phyloP scores from a whole-genome alignment of 23 tunicate genomes.

The Styela plicata region DNA sequence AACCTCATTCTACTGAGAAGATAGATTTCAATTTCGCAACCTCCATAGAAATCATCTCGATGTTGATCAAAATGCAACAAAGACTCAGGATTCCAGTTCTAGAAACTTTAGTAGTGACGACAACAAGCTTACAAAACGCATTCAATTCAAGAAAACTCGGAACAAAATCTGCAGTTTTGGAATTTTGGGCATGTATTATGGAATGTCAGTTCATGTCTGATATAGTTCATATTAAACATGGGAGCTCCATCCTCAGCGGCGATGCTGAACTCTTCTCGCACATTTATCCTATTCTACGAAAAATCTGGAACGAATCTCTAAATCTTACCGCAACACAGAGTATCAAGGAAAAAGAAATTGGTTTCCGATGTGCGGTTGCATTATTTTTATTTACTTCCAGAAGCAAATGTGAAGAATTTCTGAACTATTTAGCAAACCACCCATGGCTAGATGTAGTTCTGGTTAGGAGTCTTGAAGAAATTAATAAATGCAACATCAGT shows the following conservation, averaged over 20 bases:
- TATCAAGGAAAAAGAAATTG: background rate
- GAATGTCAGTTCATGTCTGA: background rate
- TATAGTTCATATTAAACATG: background rate
- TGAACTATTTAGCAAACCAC: background rate
- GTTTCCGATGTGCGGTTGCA: conserved; percentile 2
- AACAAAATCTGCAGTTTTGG: background rate
- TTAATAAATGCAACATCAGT: background rate
- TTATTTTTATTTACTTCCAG: background rate
- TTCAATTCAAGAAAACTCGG: background rate
- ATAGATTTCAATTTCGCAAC: background rate
- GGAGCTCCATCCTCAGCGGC: background rate
- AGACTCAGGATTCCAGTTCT: background rate
- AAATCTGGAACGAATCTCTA: background rate
- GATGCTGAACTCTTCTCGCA: background rate
- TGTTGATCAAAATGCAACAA: background rate
- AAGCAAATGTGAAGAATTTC: background rate
- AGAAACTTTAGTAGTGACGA: background rate
- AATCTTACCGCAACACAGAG: background rate
- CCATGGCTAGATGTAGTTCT: background rate
- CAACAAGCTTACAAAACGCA: background rate
- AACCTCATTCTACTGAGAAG: background rate
- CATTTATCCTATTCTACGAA: background rate
- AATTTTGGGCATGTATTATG: background rate
- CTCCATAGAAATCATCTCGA: background rate
- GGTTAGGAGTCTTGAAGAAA: background rate